A percentile compares a stretch with the other conserved stretches of the same genome.
phyloP scores from a whole-genome alignment of 2,113 vertebrate species.

The Bubo bubo region DNA sequence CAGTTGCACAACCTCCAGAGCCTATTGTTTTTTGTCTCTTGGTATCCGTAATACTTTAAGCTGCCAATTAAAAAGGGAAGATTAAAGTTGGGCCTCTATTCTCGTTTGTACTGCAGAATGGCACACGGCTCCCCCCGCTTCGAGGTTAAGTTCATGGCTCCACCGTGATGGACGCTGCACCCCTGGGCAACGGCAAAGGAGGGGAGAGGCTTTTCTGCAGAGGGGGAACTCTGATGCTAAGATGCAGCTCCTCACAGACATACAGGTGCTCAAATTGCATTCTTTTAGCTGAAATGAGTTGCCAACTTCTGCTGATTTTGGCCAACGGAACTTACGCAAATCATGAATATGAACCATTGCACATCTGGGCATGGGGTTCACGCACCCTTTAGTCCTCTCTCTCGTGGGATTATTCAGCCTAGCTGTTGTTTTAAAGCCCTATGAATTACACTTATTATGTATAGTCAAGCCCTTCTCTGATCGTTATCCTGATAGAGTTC shows the following conservation, averaged over 20 bases:
- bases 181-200: background rate
- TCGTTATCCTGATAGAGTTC: background rate
- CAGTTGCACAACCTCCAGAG: conserved; percentile 23
- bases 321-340: background rate
- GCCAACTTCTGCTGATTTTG: background rate
- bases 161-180: background rate
- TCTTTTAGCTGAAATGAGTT: background rate
- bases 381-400: background rate
- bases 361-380: background rate
- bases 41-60: conserved; percentile 39
- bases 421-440: background rate
- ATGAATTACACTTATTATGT: background rate
- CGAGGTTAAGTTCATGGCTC: background rate
- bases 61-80: conserved; percentile 19
- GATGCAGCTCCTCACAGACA: background rate
- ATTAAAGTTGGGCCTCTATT: background rate
- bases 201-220: background rate
- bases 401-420: background rate
- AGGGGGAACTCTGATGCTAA: rapidly evolving
- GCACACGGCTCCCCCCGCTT: background rate
- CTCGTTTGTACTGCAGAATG: background rate
- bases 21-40: conserved; percentile 41
- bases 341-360: background rate
- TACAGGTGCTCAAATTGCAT: background rate
- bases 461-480: background rate